Evolutionary conservation across 1,140 invertebrate species (phyloP).

Genomic region (Drosophila punjabiensis): DNA sequence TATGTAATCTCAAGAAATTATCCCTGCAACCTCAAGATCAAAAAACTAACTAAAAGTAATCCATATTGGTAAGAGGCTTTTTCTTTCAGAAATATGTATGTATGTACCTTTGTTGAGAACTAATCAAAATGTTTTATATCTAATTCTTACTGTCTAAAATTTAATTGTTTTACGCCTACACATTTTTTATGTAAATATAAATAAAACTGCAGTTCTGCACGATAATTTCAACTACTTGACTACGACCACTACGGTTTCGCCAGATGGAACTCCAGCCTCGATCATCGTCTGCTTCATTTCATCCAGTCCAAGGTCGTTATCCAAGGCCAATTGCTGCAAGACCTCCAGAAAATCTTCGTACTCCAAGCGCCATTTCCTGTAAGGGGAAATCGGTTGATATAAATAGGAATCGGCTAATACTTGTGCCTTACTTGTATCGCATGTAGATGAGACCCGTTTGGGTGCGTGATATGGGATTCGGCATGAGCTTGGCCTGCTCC

Average conservation of each 20-base stretch:
- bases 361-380: conserved; percentile 81
- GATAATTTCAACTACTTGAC: conserved; percentile 62
- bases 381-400: background rate
- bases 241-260: conserved; percentile 46
- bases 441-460: conserved; percentile 80
- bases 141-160: conserved; percentile 58
- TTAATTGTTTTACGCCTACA: conserved; percentile 24
- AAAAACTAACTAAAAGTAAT: conserved; percentile 6
- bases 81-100: conserved; percentile 13
- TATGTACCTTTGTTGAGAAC: conserved; percentile 11
- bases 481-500: conserved; percentile 74
- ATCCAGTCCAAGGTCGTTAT: conserved; percentile 48
- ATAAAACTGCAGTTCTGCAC: conserved; percentile 36
- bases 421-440: conserved; percentile 67
- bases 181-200: conserved; percentile 37
- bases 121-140: conserved; percentile 29
- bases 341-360: conserved; percentile 78
- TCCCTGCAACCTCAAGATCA: background rate
- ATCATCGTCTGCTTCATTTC: conserved; percentile 63
- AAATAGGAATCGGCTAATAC: background rate
- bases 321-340: conserved; percentile 49
- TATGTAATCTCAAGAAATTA: conserved; percentile 9
- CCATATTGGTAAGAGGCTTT: conserved; percentile 30
- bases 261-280: conserved; percentile 59
- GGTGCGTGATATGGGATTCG: conserved; percentile 59